phyloP scores from a whole-genome alignment of 2,888 invertebrate genomes.

The Nowickia ferox region DNA sequence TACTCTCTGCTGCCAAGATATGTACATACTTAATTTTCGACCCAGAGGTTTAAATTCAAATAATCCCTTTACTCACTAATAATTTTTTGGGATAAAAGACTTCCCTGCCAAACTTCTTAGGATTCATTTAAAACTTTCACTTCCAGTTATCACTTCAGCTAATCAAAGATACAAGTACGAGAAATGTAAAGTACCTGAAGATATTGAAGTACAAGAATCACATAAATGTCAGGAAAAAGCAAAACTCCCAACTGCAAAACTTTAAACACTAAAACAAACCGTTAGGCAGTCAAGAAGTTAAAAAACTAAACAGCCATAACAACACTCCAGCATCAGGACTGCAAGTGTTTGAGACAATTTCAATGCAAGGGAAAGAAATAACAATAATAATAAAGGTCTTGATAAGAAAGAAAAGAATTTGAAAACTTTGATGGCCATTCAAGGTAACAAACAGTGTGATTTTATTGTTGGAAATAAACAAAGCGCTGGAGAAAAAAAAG shows the following conservation, averaged over 20 bases:
- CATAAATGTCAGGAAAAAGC: conserved; percentile 9
- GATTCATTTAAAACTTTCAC: too few species aligned
- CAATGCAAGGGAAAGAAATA: background rate
- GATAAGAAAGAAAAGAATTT: conserved; percentile 24
- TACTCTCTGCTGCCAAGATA: too few species aligned
- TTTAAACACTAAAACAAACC: conserved; percentile 63
- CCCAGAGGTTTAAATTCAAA: too few species aligned
- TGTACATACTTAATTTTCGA: too few species aligned
- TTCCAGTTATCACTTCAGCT: too few species aligned
- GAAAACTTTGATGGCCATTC: conserved; percentile 69
- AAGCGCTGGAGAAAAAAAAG: background rate
- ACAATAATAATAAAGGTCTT: conserved; percentile 11
- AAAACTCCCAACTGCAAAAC: conserved; percentile 34
- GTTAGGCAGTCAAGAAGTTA: conserved; percentile 69
- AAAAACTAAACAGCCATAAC: conserved; percentile 52
- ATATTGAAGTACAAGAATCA: background rate
- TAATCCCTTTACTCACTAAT: too few species aligned
- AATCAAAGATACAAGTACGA: too few species aligned
- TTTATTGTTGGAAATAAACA: conserved; percentile 46
- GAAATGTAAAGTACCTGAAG: conserved; percentile 1
- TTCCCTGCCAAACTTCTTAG: too few species aligned
- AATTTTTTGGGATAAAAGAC: too few species aligned
- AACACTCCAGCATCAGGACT: conserved; percentile 33
- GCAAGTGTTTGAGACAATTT: conserved; percentile 50
- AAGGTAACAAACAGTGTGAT: conserved; percentile 68